A percentile compares a stretch with the other conserved stretches of the same genome.
Evolutionary conservation across 1,140 invertebrate genomes (phyloP).

Genomic region (Oryzaephilus surinamensis): DNA sequence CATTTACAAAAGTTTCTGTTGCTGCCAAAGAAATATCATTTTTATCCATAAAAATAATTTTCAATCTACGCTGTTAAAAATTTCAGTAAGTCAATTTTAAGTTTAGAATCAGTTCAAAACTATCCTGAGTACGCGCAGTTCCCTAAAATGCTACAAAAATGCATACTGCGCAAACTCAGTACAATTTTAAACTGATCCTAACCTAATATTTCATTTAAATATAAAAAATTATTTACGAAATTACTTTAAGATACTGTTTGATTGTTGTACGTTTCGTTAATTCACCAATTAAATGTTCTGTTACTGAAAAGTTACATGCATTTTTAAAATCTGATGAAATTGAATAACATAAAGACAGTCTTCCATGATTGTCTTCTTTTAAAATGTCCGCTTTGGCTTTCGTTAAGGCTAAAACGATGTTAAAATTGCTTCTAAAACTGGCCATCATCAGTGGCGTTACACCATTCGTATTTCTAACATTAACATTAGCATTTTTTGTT

Average conservation of each 20-base stretch:
- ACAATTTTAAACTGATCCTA: no score
- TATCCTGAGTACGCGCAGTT: no score
- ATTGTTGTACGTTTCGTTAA: not conserved
- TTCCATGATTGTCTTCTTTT: constrained; percentile 27
- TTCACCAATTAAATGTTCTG: not conserved
- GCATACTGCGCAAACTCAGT: no score
- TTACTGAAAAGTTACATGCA: not conserved
- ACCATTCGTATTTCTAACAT: constrained; percentile 26
- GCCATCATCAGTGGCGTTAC: constrained; percentile 33
- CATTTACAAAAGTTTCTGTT: no score
- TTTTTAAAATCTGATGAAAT: constrained; percentile 15
- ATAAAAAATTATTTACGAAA: no score
- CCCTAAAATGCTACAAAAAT: no score
- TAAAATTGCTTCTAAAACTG: constrained; percentile 24
- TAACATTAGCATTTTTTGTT: constrained; percentile 20
- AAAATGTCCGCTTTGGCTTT: constrained; percentile 22
- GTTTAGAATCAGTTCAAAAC: no score
- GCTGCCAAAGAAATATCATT: no score
- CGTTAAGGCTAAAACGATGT: constrained; percentile 23
- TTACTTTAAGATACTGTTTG: constrained; percentile 1
- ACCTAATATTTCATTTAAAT: no score
- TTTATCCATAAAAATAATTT: no score
- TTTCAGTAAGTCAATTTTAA: no score
- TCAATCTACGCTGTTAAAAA: no score
- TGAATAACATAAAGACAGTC: constrained; percentile 32